These are phyloP conservation scores for Pelecanus crispus DNA, from an alignment of 2,113 vertebrate genomes.

Conservation along the genomic window DNA sequence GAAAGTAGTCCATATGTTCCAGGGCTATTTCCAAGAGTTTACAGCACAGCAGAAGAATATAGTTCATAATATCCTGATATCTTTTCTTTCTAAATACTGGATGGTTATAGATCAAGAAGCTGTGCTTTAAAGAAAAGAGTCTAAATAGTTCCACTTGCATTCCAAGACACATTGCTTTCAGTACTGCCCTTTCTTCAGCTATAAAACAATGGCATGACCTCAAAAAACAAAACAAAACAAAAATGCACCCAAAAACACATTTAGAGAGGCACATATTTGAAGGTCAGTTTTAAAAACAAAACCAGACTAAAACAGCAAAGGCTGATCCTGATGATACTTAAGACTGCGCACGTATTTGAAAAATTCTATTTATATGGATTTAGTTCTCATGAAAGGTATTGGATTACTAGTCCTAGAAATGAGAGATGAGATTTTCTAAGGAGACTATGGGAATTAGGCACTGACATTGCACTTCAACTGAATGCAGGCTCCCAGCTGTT, in stretches of 20 bases:
- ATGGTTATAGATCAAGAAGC: not conserved
- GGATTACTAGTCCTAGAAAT: not conserved
- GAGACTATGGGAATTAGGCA: not conserved
- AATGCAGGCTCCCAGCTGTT: not conserved
- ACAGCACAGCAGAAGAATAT: not conserved
- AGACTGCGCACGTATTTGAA: not conserved
- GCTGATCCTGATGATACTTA: not conserved
- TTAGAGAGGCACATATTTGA: not conserved
- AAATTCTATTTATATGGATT: not conserved
- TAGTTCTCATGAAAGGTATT: not conserved
- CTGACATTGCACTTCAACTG: not conserved
- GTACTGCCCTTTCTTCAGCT: not conserved
- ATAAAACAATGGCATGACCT: not conserved
- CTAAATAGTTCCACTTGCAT: not conserved
- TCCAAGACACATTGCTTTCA: not conserved
- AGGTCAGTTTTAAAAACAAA: constrained; percentile 17
- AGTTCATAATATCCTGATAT: not conserved
- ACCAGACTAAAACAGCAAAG: not conserved
- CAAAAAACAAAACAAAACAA: not conserved
- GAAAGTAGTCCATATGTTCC: not conserved
- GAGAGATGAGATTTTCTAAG: not conserved
- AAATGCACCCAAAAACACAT: not conserved
- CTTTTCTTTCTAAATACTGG: not conserved
- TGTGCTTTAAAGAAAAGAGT: not conserved
- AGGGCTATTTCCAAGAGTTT: not conserved